Evolutionary conservation across 37 sponge, comb jelly and placozoan species (phyloP).

Genomic region (Hormiphora californensis): DNA sequence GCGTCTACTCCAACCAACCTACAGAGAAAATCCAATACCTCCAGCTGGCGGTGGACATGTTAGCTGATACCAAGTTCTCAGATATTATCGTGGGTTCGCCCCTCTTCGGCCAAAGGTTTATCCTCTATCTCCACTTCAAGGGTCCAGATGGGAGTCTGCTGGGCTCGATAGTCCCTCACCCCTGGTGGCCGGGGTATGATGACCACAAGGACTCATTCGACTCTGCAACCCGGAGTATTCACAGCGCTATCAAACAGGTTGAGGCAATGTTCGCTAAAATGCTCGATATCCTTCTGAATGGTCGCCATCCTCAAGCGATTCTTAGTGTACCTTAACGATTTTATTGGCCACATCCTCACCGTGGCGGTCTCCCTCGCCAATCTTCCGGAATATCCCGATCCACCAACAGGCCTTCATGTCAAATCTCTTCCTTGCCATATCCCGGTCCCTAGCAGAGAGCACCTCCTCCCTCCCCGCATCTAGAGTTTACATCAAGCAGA

Average conservation of each 20-base stretch:
- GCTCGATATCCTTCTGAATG: background rate
- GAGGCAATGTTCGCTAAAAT: slow-evolving; percentile 40
- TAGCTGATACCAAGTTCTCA: slow-evolving; percentile 4
- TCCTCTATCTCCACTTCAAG: slow-evolving; percentile 10
- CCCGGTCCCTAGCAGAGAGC: slow-evolving; percentile 9
- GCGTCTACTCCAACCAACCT: slow-evolving; percentile 20
- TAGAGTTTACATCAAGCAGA: background rate
- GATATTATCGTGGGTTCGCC: slow-evolving; percentile 10
- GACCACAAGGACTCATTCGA: slow-evolving; percentile 20
- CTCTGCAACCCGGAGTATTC: background rate
- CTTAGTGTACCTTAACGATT: background rate
- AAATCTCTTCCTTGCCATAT: slow-evolving; percentile 14
- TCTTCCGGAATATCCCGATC: slow-evolving; percentile 22
- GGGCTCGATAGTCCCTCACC: background rate
- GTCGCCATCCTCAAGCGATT: slow-evolving; percentile 1
- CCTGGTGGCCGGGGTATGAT: slow-evolving; percentile 38
- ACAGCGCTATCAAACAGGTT: slow-evolving; percentile 22
- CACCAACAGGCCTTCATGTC: slow-evolving; percentile 46
- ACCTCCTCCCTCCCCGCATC: background rate
- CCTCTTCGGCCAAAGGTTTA: slow-evolving; percentile 8
- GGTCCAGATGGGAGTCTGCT: slow-evolving; percentile 30
- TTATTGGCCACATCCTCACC: background rate
- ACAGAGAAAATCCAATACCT: background rate
- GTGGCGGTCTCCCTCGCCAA: slow-evolving; percentile 1
- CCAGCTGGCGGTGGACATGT: slow-evolving; percentile 15